Conservation (phyloP, 2,888 invertebrate species). For the Lottia gigantea region DNA sequence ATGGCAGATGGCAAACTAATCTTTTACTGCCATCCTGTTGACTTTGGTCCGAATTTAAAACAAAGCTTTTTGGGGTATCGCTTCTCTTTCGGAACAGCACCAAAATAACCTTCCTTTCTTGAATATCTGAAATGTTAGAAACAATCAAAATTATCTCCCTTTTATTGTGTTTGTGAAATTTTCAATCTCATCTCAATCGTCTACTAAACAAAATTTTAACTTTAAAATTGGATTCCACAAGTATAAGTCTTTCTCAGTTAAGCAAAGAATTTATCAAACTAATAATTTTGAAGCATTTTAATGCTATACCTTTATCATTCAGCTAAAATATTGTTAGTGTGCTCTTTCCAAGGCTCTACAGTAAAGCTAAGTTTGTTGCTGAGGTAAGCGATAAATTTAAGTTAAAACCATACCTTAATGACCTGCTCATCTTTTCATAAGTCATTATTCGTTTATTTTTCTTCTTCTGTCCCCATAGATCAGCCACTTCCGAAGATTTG, state of each 20-base stretch:
- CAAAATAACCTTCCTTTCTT: conserved; percentile 61
- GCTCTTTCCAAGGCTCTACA: too few relatives aligned
- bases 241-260: too few relatives aligned
- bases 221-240: too few relatives aligned
- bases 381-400: too few relatives aligned
- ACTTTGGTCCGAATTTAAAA: conserved; percentile 64
- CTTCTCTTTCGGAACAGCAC: conserved; percentile 59
- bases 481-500: conserved; percentile 86
- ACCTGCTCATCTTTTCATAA: conserved; percentile 90
- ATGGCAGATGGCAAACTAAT: too few relatives aligned
- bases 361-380: too few relatives aligned
- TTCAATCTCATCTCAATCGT: too few relatives aligned
- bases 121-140: conserved; percentile 55
- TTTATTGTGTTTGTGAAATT: neutral
- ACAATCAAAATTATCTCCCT: neutral
- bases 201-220: too few relatives aligned
- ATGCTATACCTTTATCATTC: too few relatives aligned
- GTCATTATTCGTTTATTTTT: conserved; percentile 87
- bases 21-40: conserved; percentile 50
- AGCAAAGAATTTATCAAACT: too few relatives aligned
- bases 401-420: conserved; percentile 80
- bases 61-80: conserved; percentile 65
- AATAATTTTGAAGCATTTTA: too few relatives aligned
- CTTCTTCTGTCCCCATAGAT: conserved; percentile 87
- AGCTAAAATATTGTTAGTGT: too few relatives aligned